A percentile compares a stretch with the other conserved stretches of the same genome.
Conservation (phyloP, 1,140 invertebrate genomes). For the Aphelinus certus region DNA sequence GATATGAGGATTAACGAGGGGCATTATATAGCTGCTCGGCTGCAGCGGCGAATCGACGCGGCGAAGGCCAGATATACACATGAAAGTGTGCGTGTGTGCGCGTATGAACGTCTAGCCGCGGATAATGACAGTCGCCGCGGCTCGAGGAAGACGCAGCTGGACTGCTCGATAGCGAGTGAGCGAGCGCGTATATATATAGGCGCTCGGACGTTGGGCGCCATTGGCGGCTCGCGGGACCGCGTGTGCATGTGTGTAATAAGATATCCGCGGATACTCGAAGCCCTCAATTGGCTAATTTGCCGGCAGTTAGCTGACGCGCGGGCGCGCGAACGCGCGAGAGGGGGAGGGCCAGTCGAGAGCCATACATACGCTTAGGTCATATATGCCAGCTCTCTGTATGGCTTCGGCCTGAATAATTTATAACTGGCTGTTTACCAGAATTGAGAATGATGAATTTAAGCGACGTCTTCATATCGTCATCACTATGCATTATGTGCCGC, state of each 20-base stretch:
- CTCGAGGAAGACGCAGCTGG: no score
- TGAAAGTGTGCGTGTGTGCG: conserved; percentile 6
- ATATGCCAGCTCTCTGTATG: conserved; percentile 41
- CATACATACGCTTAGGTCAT: conserved; percentile 59
- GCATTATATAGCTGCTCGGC: no score
- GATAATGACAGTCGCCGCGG: conserved; percentile 11
- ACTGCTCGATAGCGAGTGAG: neutral
- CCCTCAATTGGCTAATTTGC: conserved; percentile 68
- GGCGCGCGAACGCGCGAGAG: conserved; percentile 46
- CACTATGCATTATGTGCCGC: conserved; percentile 36
- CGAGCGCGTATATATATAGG: neutral
- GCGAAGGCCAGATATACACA: conserved; percentile 21
- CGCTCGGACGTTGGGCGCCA: conserved; percentile 56
- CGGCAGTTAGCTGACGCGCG: conserved; percentile 50
- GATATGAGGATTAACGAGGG: conserved; percentile 27
- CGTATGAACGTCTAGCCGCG: neutral
- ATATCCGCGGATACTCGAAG: conserved; percentile 68
- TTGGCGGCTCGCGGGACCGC: conserved; percentile 41
- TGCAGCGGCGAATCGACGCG: conserved; percentile 21
- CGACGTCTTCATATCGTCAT: conserved; percentile 43
- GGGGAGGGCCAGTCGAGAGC: no score
- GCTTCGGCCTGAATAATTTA: conserved; percentile 67
- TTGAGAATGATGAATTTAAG: conserved; percentile 67
- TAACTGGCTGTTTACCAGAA: conserved; percentile 68
- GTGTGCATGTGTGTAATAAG: conserved; percentile 60